phyloP scores from a whole-genome alignment of 2,797 vertebrate genomes.

The Syngnathus acus region DNA sequence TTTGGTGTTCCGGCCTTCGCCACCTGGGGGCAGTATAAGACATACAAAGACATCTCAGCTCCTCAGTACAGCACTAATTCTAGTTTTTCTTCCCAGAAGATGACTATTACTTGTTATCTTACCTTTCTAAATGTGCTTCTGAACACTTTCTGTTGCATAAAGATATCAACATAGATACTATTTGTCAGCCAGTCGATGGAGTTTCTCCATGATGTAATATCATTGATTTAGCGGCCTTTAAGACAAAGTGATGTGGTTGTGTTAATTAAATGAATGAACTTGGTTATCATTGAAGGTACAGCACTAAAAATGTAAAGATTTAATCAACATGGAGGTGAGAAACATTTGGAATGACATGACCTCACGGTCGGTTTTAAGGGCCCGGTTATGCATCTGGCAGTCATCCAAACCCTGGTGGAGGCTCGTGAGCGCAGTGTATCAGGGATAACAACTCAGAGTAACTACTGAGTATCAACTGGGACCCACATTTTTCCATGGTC shows the following conservation, averaged over 20 bases:
- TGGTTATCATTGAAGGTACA: not conserved
- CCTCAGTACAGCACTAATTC: not conserved
- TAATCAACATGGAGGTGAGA: not conserved
- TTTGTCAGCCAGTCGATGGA: no score
- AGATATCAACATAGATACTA: not conserved
- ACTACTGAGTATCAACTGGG: slow-evolving; percentile 7
- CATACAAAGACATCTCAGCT: not conserved
- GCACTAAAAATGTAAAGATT: not conserved
- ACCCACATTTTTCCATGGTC: slow-evolving; percentile 3
- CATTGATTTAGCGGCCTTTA: no score
- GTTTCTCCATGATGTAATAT: no score
- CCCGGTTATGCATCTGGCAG: slow-evolving; percentile 48
- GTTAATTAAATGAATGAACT: not conserved
- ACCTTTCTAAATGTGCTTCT: not conserved
- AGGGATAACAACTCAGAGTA: slow-evolving; percentile 9
- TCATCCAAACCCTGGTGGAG: slow-evolving; percentile 29
- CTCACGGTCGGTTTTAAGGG: slow-evolving; percentile 48
- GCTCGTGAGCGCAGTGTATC: slow-evolving; percentile 21
- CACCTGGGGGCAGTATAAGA: no score
- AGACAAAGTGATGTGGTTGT: no score
- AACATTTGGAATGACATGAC: slow-evolving; percentile 13
- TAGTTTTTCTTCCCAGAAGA: not conserved
- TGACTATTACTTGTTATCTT: not conserved
- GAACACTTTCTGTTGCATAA: not conserved
- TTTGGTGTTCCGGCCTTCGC: no score